Evolutionary conservation across 2,888 invertebrate species (phyloP).

Genomic region (Cataglyphis rosenhaueri): DNA sequence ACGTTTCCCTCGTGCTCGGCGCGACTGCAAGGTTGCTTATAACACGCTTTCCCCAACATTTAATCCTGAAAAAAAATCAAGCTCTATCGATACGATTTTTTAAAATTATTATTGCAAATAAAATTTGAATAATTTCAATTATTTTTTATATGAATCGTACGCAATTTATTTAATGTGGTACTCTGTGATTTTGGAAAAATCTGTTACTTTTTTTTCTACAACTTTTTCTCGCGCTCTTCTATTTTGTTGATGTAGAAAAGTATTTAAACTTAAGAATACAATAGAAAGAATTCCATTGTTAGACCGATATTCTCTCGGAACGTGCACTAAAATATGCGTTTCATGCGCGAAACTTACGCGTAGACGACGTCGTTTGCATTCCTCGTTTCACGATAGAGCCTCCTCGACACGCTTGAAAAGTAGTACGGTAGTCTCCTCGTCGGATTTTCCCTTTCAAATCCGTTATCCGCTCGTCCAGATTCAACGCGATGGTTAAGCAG

Average conservation of each 20-base stretch:
- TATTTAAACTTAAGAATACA: neutral
- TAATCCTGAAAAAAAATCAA: conserved; percentile 3
- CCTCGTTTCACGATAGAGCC: conserved; percentile 40
- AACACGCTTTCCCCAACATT: conserved; percentile 8
- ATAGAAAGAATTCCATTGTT: neutral
- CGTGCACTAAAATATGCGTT: neutral
- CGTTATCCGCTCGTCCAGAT: conserved; percentile 35
- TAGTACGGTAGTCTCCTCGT: conserved; percentile 30
- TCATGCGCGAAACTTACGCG: neutral
- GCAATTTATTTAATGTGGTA: neutral
- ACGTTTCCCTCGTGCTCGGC: conserved; percentile 26
- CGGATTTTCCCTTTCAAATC: conserved; percentile 49
- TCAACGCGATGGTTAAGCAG: conserved; percentile 41
- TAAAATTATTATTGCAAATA: neutral
- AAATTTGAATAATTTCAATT: neutral
- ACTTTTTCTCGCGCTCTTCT: neutral
- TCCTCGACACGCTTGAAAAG: conserved; percentile 48
- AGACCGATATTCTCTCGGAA: neutral
- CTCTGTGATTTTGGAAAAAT: neutral
- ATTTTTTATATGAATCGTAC: neutral
- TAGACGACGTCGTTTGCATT: conserved; percentile 27
- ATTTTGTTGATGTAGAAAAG: neutral
- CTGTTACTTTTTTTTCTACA: too few relatives aligned
- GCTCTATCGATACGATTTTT: neutral
- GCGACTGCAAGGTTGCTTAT: conserved; percentile 18